phyloP scores from a whole-genome alignment of 2,797 vertebrate species.

The Ceryle rudis region DNA sequence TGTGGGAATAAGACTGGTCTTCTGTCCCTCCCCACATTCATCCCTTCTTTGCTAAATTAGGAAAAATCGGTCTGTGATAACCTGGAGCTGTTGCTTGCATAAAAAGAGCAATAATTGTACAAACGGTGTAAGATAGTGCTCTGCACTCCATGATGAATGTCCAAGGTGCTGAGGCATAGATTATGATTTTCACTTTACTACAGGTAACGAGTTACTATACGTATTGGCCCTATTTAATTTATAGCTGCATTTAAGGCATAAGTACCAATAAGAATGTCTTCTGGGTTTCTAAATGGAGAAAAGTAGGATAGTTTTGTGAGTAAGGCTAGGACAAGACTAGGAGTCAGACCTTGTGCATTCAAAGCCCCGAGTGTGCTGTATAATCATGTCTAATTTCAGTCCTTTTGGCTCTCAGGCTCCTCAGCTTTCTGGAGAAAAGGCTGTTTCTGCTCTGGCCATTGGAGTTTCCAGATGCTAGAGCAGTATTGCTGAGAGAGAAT shows the following conservation, averaged over 20 bases:
- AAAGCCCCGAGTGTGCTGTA: not conserved
- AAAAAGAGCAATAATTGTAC: not conserved
- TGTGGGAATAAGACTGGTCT: not conserved
- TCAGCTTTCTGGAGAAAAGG: not conserved
- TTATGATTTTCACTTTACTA: not conserved
- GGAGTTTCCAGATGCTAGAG: not conserved
- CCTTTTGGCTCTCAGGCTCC: not conserved
- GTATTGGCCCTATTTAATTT: not conserved
- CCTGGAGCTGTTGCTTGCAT: not conserved
- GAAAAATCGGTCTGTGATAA: not conserved
- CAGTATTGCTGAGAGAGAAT: not conserved
- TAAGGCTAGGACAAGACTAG: not conserved
- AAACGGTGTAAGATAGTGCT: not conserved
- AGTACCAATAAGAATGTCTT: not conserved
- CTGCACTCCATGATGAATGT: not conserved
- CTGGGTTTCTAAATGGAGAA: not conserved
- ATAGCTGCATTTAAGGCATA: not conserved
- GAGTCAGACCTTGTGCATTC: not conserved
- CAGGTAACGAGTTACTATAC: not conserved
- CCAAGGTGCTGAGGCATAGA: not conserved
- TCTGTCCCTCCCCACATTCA: not conserved
- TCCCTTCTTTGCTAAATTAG: not conserved
- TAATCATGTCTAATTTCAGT: not conserved
- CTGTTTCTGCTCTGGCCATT: not conserved
- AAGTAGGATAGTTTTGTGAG: not conserved